Base-by-base conservation (phyloP, 2,888 invertebrate species). In the Sclerodermus sp. region DNA sequence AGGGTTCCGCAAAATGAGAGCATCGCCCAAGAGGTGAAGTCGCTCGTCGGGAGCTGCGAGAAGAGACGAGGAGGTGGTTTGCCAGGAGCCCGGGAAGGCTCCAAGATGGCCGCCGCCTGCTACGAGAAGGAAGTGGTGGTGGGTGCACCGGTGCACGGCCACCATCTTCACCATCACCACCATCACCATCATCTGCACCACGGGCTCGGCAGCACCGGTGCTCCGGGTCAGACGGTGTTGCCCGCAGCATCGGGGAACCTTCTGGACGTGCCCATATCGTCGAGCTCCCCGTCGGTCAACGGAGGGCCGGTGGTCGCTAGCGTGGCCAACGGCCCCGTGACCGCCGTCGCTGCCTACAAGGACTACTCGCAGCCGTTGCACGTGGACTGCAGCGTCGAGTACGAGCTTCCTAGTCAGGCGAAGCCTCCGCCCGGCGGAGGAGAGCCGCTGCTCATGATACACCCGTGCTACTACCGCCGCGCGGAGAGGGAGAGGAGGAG, bases 341-440 rank as follows among this genome's bases (percentile, higher is more conserved):
- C 67, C 47, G 50, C 58, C 51, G 71, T 71, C 68, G 71, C 68
- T 63, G 68, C 74, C 79, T 75, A 79, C 81, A 91, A 90, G 82
- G 91, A 92, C 80, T 91, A 90, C 82, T 87, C 87, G 79, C 86
- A 90, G 80, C 91, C 91, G 73, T 83, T 92, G 78, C 91, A 91
- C 82, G 92, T 92, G 79, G 92, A 92, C 81, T 91, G 91, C 82
- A 91, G 91, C 82, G 91, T 92, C 71, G 92, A 92, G 81, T 92
- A 92, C 84, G 92, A 92, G 83, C 83, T 92, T 79, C 91, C 91
- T 73, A 91, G 91, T 79, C 89, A 90, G 81, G 90, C 91, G 66
- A 91, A 91, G 81, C 91, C 91, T 68, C 91, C 91, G 67, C 89
- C 88, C 75, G 90, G 90, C 61, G 88, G 77, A 83, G 89, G 76